Evolutionary conservation across 92 coral and sea anemone species (phyloP), one percentile per base, ranked within the genome.

Genomic region (Scolanthus callimorphus): DNA sequence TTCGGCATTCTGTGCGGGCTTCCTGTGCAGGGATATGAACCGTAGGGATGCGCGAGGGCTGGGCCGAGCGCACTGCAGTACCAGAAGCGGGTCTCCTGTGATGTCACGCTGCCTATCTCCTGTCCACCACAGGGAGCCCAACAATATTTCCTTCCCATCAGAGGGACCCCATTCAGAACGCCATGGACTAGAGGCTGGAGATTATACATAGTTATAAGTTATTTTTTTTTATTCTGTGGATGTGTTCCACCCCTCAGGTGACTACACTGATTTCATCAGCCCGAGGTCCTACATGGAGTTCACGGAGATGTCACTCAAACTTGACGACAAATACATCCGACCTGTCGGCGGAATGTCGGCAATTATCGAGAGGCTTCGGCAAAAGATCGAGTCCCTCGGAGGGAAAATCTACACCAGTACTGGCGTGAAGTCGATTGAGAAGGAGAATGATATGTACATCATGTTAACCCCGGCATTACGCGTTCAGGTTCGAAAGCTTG

Each of bases 281-380:
- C 95, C 95, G 0, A 69, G 73, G 6, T 61, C 82, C 11, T 86
- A 81, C 63, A 67, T 86, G 63, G 95, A 86, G 17, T 63, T 81
- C 54, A 76, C 71, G 2, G 63, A 70, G 52, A 68, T 82, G 80
- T 57, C 85, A 19, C 27, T 74, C 13, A 74, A 63, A 26, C 79
- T 76, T 11, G 64, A 82, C 4, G 73, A 67, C 54, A 63, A 57
- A 28, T 72, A 77, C 51, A 64, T 71, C 3, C 62, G 95, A 46
- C 95, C 95, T 0, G 48, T 56, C 43, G 86, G 80, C 3, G 95
- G 95, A 3, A 82, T 86, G 89, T 81, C 89, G 0, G 78, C 81
- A 11, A 65, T 86, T 44, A 49, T 82, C 20, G 49, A 60, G 31
- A 71, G 69, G 47, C 60, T 86, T 10, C 60, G 65, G 27, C 11